Base-by-base conservation (phyloP, 2,113 vertebrate species). In the Motacilla tschutschensis region DNA sequence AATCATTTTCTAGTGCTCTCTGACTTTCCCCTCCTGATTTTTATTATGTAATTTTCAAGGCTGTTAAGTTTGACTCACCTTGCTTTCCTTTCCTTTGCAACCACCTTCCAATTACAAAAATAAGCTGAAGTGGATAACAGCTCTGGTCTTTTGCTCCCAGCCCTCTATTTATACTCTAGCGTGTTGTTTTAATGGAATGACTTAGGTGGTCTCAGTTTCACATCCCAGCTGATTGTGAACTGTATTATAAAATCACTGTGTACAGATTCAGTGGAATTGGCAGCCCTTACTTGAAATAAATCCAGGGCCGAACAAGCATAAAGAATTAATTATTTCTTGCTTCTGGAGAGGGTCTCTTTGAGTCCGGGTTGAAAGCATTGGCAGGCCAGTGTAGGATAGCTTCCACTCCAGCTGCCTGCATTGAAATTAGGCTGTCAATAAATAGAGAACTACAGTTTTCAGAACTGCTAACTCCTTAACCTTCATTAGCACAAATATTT, bases 401-500 rank as follows among this genome's bases (percentile, higher is more conserved):
- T 83, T 83, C 88, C 76, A 81, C 89, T 93, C 82, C 26, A 55
- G 83, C 75, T 89, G 87, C 79, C 87, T 66, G 78, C 84, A 74
- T 89, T 92, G 88, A 62, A 88, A 91, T 93, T 71, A 88, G 91
- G 15, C 21, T 55, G 55, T 72, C 57, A 1, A 81, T 85, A 89
- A 90, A 94, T 87, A 96, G 94, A 94, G 81, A 71, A 70, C 71
- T 90, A 89, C 95, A 94, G 92, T 95, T 87, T 90, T 79, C 93
- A 88, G 69, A 54, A 77, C 89, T 89, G 79, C 89, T 92, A 89
- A 26, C 89, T 96, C 87, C 94, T 96, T 96, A 93, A 88, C 85
- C 84, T 95, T 94, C 91, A 94, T 93, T 95, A 95, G 75, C 79
- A 88, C 87, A 96, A 96, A 96, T 95, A 96, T 96, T 96, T 95